Base-by-base conservation (phyloP, 2,797 vertebrate genomes). In the Galaxias olidus region DNA sequence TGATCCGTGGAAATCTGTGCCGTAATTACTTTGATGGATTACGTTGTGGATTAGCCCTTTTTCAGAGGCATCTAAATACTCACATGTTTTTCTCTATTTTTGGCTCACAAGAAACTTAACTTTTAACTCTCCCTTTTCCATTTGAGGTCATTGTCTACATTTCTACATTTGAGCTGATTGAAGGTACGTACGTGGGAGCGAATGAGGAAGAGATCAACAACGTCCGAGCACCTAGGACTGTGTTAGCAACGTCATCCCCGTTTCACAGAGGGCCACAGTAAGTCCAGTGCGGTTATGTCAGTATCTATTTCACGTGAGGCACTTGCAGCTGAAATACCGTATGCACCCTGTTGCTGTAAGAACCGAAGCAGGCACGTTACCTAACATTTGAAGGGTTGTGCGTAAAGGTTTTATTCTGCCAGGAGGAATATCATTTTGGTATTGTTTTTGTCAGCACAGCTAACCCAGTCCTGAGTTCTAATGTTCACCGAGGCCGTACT, bases 201-300 rank as follows among this genome's bases (percentile, higher is more conserved):
- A 56, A n/a, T 20, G 19, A 40, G 11, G 54, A 56, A 14, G 10
- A 30, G 40, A 20, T 18, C 51, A 9, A 4, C 30, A 30, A 18
- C 15, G 10, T 11, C 11, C 15, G 15, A 0, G 41, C 10, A 8
- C 56, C 56, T 6, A 4, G 56, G 50, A 43, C 66, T 56, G 0
- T 57, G 63, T 68, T 70, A 48, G 53, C 61, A 74, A 74, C 71
- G 64, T 61, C 40, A 56, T 70, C 44, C 10, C 59, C 17, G 11
- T n/a, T 76, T 74, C 77, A n/a, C 74, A 18, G 80, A 80, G 81
- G 79, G 59, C 46, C 19, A 30, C 30, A 30, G 30, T 30, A 30
- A 30, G 30, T 30, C 30, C 30, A 30, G 30, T 30, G 6, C 30
- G 6, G 30, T 30, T 30, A 30, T 3, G 6, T 30, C 30, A 30